Conservation (phyloP, 2,888 invertebrate genomes). For the Dendrolimus houi region DNA sequence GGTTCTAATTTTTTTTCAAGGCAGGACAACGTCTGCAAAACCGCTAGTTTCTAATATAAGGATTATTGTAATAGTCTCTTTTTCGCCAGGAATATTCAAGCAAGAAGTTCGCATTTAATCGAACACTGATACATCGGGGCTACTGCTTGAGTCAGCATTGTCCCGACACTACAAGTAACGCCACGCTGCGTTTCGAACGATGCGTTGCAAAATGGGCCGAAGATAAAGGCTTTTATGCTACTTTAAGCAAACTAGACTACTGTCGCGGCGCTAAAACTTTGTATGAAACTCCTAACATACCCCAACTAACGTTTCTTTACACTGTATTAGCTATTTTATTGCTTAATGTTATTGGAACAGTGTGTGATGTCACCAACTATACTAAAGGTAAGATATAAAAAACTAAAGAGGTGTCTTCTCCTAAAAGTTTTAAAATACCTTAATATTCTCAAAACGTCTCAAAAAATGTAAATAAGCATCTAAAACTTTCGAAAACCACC, state of each 20-base stretch:
- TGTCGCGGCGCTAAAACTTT: constrained; percentile 14
- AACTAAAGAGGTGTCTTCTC: too few relatives aligned
- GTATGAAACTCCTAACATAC: constrained; percentile 4
- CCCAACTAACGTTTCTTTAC: constrained; percentile 12
- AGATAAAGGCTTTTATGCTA: constrained; percentile 14
- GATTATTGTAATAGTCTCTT: neutral
- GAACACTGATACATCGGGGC: constrained; percentile 33
- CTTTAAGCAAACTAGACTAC: constrained; percentile 17
- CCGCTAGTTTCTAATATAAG: too few relatives aligned
- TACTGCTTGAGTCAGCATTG: constrained; percentile 30
- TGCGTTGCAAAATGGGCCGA: constrained; percentile 16
- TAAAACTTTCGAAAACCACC: too few relatives aligned
- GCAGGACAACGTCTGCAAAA: too few relatives aligned
- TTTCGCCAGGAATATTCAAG: constrained; percentile 19
- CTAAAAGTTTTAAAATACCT: too few relatives aligned
- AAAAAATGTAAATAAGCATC: too few relatives aligned
- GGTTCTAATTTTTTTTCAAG: too few relatives aligned
- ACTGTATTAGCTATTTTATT: constrained; percentile 14
- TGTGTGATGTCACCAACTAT: constrained; percentile 12
- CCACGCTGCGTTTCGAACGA: constrained; percentile 16
- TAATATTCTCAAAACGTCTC: too few relatives aligned
- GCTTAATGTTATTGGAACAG: constrained; percentile 22
- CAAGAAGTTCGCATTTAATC: constrained; percentile 20
- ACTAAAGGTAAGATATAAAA: neutral
- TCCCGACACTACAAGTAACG: constrained; percentile 9